phyloP scores from a whole-genome alignment of 1,140 invertebrate species.

The Drosophila nasuta region DNA sequence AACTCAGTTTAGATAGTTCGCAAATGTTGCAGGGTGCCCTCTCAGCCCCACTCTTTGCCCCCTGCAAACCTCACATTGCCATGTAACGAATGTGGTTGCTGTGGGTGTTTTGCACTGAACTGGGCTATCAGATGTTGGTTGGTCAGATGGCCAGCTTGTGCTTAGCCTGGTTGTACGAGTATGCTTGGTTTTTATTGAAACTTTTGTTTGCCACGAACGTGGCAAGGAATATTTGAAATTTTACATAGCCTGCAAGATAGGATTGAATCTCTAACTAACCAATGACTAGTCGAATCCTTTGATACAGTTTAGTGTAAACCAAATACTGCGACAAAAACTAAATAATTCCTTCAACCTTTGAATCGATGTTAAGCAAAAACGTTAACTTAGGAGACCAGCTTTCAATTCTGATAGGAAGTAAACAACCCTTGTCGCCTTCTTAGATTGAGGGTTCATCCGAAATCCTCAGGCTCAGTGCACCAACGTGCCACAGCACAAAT shows the following conservation, averaged over 20 bases:
- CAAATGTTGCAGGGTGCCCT: conserved; percentile 47
- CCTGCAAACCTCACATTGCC: conserved; percentile 7
- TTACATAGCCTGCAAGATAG: conserved; percentile 12
- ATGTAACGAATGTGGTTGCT: conserved; percentile 74
- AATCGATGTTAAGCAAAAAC: too few relatives aligned
- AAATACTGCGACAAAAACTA: too few relatives aligned
- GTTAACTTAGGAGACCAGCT: background rate
- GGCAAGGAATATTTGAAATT: conserved; percentile 77
- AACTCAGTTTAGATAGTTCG: conserved; percentile 80
- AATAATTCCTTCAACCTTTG: too few relatives aligned
- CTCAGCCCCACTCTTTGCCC: conserved; percentile 4
- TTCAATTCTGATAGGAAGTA: background rate
- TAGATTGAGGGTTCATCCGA: background rate
- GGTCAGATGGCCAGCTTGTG: conserved; percentile 26
- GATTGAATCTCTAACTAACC: background rate
- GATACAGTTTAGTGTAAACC: conserved; percentile 6
- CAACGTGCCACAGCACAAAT: conserved; percentile 45
- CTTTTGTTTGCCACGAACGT: conserved; percentile 73
- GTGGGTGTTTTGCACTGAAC: conserved; percentile 68
- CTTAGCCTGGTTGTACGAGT: conserved; percentile 59
- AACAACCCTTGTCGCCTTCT: conserved; percentile 42
- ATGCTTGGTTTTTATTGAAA: conserved; percentile 79
- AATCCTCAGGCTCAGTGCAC: conserved; percentile 32
- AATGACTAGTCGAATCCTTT: background rate
- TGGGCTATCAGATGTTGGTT: conserved; percentile 11